Percentiles rank a stretch among this genome's conserved stretches.
Conservation (phyloP, 2,113 vertebrate species). For the Vireo altiloquus region DNA sequence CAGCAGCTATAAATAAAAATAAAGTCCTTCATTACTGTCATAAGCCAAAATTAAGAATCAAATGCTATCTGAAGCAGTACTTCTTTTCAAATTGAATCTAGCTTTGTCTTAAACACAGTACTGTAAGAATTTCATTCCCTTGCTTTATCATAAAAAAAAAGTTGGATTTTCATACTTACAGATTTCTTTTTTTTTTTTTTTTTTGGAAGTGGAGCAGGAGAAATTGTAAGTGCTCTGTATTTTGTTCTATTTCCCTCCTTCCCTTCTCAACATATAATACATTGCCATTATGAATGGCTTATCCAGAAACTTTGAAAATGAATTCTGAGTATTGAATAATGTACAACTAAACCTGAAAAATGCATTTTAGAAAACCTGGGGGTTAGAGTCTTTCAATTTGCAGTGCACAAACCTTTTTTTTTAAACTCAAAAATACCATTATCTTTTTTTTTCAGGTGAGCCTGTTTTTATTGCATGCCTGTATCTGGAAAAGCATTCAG, state of each 20-base stretch:
- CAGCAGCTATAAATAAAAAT: neutral
- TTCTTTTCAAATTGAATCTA: neutral
- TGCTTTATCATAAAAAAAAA: neutral
- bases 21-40: neutral
- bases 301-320: neutral
- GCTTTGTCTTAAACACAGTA: neutral
- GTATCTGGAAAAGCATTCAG: neutral
- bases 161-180: neutral
- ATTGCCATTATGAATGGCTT: neutral
- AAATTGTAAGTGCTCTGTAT: neutral
- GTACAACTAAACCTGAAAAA: conserved; percentile 19
- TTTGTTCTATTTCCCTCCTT: neutral
- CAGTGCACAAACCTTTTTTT: neutral
- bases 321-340: conserved; percentile 36
- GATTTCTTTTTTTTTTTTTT: neutral
- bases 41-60: neutral
- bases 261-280: neutral
- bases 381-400: neutral
- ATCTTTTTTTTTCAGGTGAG: neutral
- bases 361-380: neutral
- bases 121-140: neutral
- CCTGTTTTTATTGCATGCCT: neutral
- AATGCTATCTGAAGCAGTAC: neutral
- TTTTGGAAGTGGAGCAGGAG: neutral
- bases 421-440: neutral